These are phyloP conservation scores for Melanostoma mellinum DNA, from an alignment of 2,888 invertebrate genomes.

Conservation along the genomic window DNA sequence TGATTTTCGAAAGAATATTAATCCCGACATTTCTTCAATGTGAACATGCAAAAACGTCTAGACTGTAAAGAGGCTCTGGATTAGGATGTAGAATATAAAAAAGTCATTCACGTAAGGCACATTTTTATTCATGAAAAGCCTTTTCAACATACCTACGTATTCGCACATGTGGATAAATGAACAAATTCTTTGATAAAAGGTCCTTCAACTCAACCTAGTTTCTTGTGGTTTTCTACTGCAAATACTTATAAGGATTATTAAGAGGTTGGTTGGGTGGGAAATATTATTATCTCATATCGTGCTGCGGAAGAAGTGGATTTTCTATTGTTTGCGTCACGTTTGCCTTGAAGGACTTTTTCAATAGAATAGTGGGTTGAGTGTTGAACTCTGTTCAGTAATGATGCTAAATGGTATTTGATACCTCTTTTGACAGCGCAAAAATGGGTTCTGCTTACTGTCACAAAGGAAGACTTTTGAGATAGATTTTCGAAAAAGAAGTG, in stretches of 20 bases:
- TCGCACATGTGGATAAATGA: conserved; percentile 11
- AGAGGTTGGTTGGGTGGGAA: neutral
- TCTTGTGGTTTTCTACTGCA: conserved; percentile 28
- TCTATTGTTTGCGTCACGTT: conserved; percentile 69
- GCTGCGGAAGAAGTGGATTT: conserved; percentile 50
- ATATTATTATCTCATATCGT: conserved; percentile 47
- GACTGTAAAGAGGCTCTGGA: conserved; percentile 32
- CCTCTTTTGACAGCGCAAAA: conserved; percentile 35
- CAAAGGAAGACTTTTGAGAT: conserved; percentile 8
- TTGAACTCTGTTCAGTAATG: conserved; percentile 46
- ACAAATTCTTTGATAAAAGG: conserved; percentile 27
- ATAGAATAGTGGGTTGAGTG: conserved; percentile 19
- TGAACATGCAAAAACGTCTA: conserved; percentile 36
- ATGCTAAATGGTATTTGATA: conserved; percentile 60
- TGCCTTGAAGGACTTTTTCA: conserved; percentile 35
- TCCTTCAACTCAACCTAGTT: conserved; percentile 69
- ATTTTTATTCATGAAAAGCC: conserved; percentile 15
- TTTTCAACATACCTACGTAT: neutral
- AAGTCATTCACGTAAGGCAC: conserved; percentile 25
- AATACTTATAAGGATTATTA: conserved; percentile 27
- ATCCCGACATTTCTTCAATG: neutral
- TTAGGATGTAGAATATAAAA: conserved; percentile 12
- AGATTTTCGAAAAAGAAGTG: conserved; percentile 30
- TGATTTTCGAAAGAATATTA: conserved; percentile 24
- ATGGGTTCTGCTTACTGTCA: conserved; percentile 27